phyloP scores from a whole-genome alignment of 2,797 vertebrate genomes.

The Tympanoctomys barrerae region DNA sequence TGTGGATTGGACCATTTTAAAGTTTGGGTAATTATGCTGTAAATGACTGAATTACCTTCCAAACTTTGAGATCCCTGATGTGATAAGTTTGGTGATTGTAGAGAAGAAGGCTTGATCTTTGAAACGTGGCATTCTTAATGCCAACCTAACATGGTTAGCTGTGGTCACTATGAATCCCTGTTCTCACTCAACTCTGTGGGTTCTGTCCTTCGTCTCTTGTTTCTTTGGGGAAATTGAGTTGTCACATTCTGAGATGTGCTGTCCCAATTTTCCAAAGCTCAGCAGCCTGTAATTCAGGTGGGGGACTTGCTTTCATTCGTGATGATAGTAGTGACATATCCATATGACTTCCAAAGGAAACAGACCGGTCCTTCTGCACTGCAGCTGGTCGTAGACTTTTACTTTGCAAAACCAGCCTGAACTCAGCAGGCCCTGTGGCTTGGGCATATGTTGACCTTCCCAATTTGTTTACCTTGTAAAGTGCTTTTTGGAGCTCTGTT shows the following conservation, averaged over 20 bases:
- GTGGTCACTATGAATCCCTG: neutral
- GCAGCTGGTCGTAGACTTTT: neutral
- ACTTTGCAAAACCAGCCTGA: constrained; percentile 1
- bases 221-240: constrained; percentile 52
- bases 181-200: neutral
- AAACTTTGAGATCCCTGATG: constrained; percentile 68
- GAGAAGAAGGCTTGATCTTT: constrained; percentile 30
- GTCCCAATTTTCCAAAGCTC: neutral
- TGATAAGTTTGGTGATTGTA: constrained; percentile 55
- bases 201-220: constrained; percentile 21
- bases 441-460: neutral
- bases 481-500: constrained; percentile 7
- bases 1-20: constrained; percentile 78
- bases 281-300: constrained; percentile 57
- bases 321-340: neutral
- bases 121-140: constrained; percentile 35
- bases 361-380: neutral
- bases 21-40: constrained; percentile 76
- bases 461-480: constrained; percentile 44
- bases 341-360: neutral
- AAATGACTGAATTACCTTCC: constrained; percentile 73
- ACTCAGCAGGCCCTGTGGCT: neutral
- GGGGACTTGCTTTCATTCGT: constrained; percentile 35
- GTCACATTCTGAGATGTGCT: constrained; percentile 21
- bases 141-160: neutral